A percentile compares a stretch with the other conserved stretches of the same genome.
These are phyloP conservation scores for Piscicola geometra DNA, from an alignment of 2,888 invertebrate species.

Conservation along the genomic window DNA sequence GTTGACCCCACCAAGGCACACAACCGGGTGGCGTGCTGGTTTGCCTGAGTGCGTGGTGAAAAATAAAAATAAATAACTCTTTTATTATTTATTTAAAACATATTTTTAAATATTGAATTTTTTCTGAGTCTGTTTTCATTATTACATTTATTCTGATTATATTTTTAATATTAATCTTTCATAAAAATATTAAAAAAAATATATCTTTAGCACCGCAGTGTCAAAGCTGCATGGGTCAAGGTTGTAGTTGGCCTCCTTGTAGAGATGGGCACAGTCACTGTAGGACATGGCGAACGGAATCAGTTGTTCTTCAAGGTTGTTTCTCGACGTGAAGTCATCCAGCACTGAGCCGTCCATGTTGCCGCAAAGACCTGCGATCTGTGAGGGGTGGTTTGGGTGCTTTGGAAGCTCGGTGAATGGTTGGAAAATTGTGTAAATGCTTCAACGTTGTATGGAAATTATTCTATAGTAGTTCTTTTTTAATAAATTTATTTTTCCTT, in stretches of 20 bases:
- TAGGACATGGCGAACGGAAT: constrained; percentile 39
- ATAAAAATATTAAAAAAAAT: neutral
- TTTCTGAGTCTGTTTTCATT: too few relatives aligned
- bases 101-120: too few relatives aligned
- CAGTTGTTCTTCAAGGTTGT: constrained; percentile 36
- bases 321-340: constrained; percentile 41
- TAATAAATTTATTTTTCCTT: too few relatives aligned
- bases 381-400: too few relatives aligned
- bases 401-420: too few relatives aligned
- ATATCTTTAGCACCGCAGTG: constrained; percentile 26
- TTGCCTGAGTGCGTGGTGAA: too few relatives aligned
- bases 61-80: too few relatives aligned
- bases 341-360: constrained; percentile 57
- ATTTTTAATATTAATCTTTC: neutral
- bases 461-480: too few relatives aligned
- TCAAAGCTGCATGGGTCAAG: constrained; percentile 35
- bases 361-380: constrained; percentile 74
- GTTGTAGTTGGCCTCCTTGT: constrained; percentile 8
- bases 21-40: constrained; percentile 31
- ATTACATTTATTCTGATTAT: neutral
- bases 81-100: too few relatives aligned
- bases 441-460: too few relatives aligned
- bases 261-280: constrained; percentile 28
- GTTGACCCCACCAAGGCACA: constrained; percentile 33
- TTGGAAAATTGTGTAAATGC: too few relatives aligned